Base-by-base conservation (phyloP, 2,888 invertebrate genomes). In the Caenorhabditis panamensis region DNA sequence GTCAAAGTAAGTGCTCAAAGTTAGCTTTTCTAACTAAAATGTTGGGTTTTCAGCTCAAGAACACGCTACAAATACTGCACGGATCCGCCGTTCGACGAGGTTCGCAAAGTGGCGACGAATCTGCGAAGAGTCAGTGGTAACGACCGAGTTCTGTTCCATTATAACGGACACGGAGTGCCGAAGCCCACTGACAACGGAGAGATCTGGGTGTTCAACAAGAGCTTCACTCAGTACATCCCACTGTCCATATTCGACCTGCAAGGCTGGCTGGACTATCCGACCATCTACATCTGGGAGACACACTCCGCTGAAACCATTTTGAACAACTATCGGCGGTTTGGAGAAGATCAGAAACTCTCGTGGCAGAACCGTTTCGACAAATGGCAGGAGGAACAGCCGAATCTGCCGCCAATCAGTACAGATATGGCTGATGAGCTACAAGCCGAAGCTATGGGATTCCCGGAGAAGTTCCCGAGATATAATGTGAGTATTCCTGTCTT, bases 111-210 rank as follows among this genome's bases (percentile, higher is more conserved):
- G 24, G 98, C 98, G 91, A 95, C 95, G 31, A 96, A 97, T 0
- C 92, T 99, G 84, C 93, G 99, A 13, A 93, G 97, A 86, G 97
- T 96, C 92, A 98, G 99, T 4, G 98, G 98, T 92, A 98, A 98
- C 11, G 85, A 84, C 47, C 72, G 85, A 18, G 99, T 83, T 44
- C 93, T 99, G 67, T 99, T 99, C 92, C 99, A 99, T 92, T 99
- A 99, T 92, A 99, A 99, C 92, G 99, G 99, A 0, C 99, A 99
- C 91, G 99, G 99, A 18, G 99, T 99, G 77, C 99, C 99, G 51
- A 95, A 95, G 92, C 99, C 99, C 37, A 99, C 99, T 11, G 93
- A 94, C 20, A 99, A 99, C 92, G 98, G 99, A 9, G 99, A 99
- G 93, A 89, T 90, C 59, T 90, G 90, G 90, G 89, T 99, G 3